A percentile compares a stretch with the other conserved stretches of the same genome.
Conservation (phyloP, 92 coral and sea anemone species). For the Zoanthus solanderi region DNA sequence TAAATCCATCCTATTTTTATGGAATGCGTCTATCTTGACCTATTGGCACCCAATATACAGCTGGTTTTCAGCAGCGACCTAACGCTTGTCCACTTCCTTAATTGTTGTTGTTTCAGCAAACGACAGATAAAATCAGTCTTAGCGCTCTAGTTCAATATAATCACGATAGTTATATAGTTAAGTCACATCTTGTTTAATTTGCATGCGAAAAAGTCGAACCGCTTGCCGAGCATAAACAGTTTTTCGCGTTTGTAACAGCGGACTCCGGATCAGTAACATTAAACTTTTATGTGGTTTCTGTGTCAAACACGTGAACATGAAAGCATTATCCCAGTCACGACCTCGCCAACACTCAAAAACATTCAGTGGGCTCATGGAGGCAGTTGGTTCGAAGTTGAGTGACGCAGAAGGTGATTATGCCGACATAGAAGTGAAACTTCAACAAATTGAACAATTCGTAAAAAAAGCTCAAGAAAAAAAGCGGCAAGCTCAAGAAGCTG, state of each 20-base stretch:
- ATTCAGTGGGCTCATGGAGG: conserved; percentile 38
- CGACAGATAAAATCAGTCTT: conserved; percentile 20
- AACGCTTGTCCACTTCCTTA: conserved; percentile 2
- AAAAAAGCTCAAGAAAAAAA: conserved; percentile 30
- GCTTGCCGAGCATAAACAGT: not conserved
- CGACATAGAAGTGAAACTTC: conserved; percentile 28
- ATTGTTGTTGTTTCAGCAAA: conserved; percentile 32
- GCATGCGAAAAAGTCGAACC: not conserved
- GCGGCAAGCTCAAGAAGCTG: not conserved
- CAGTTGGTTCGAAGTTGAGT: conserved; percentile 33
- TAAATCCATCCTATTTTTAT: not conserved
- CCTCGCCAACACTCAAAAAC: conserved; percentile 28
- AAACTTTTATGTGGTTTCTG: conserved; percentile 9
- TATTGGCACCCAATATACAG: not conserved
- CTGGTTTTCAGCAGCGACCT: not conserved
- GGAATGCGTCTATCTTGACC: conserved; percentile 26
- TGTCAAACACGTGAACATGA: conserved; percentile 44
- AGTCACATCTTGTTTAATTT: too few relatives aligned
- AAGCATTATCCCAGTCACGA: conserved; percentile 22
- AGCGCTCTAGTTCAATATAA: conserved; percentile 21
- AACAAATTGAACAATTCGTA: conserved; percentile 36
- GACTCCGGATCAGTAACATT: not conserved
- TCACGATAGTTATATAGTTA: too few relatives aligned
- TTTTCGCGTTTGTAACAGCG: not conserved
- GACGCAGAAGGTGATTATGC: conserved; percentile 47